Evolutionary conservation across 1,140 invertebrate species (phyloP).

Genomic region (Octopus bimaculoides): DNA sequence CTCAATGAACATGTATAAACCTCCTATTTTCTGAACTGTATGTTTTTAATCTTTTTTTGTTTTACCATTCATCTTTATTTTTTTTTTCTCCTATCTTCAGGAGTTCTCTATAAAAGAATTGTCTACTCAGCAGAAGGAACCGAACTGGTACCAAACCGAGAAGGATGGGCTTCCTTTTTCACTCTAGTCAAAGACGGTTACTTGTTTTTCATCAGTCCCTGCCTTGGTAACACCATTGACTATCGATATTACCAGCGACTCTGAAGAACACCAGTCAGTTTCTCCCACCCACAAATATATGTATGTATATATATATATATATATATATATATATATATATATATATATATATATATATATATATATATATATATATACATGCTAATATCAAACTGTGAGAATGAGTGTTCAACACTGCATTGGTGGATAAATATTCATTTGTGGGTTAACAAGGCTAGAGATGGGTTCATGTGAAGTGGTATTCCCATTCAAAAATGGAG

Average conservation of each 20-base stretch:
- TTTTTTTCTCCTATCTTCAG: slow-evolving; percentile 24
- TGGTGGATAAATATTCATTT: too few species aligned
- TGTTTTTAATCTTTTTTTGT: background rate
- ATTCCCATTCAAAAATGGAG: too few species aligned
- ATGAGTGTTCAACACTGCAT: too few species aligned
- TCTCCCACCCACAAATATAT: too few species aligned
- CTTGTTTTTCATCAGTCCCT: slow-evolving; percentile 40
- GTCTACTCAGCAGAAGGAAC: slow-evolving; percentile 21
- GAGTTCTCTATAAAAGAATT: slow-evolving; percentile 28
- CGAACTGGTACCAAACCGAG: slow-evolving; percentile 27
- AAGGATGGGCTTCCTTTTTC: slow-evolving; percentile 30
- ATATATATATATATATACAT: too few species aligned
- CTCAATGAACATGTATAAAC: background rate
- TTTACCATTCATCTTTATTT: background rate
- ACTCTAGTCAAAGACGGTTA: slow-evolving; percentile 38
- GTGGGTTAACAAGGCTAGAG: too few species aligned
- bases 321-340: too few species aligned
- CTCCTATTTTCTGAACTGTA: background rate
- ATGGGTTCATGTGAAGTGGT: too few species aligned
- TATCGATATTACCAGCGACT: slow-evolving; percentile 25
- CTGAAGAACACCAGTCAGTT: background rate
- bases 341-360: too few species aligned
- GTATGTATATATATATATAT: too few species aligned
- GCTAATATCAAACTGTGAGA: too few species aligned
- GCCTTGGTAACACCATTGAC: slow-evolving; percentile 28